phyloP scores from a whole-genome alignment of 2,888 invertebrate species.

The Apocheima hispidaria region DNA sequence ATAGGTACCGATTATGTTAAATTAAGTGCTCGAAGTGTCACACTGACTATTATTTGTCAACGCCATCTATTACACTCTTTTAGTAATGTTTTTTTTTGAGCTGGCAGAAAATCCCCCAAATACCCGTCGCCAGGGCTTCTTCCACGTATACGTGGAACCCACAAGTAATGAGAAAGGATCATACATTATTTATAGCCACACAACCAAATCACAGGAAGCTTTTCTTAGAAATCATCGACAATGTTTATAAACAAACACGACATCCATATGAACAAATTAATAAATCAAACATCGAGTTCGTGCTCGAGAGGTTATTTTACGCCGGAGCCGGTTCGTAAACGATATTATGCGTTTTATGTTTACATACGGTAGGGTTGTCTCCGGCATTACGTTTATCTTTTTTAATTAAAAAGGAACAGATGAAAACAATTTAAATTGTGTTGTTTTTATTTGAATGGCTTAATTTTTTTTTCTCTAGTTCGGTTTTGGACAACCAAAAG shows the following conservation, averaged over 20 bases:
- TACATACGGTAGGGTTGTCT: conserved; percentile 21
- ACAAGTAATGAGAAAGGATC: conserved; percentile 7
- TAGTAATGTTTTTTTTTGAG: no score
- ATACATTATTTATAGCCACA: conserved; percentile 23
- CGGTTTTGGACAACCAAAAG: no score
- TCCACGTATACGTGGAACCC: neutral
- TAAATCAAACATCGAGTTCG: conserved; percentile 44
- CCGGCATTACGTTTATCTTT: neutral
- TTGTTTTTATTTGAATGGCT: no score
- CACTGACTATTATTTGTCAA: no score
- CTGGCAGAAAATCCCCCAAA: no score
- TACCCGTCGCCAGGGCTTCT: neutral
- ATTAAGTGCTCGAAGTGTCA: no score
- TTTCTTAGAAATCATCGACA: conserved; percentile 34
- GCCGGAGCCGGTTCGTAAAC: conserved; percentile 43
- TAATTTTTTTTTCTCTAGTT: no score
- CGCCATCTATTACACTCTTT: no score
- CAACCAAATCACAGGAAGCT: conserved; percentile 17
- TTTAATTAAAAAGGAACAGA: neutral
- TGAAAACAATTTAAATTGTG: no score
- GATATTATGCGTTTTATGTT: conserved; percentile 38
- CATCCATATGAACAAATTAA: conserved; percentile 43
- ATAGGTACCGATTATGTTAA: no score
- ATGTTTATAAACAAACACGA: conserved; percentile 39
- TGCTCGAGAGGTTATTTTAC: conserved; percentile 47